These are phyloP conservation scores for Eublepharis macularius DNA, from an alignment of 2,113 vertebrate species.

Conservation along the genomic window DNA sequence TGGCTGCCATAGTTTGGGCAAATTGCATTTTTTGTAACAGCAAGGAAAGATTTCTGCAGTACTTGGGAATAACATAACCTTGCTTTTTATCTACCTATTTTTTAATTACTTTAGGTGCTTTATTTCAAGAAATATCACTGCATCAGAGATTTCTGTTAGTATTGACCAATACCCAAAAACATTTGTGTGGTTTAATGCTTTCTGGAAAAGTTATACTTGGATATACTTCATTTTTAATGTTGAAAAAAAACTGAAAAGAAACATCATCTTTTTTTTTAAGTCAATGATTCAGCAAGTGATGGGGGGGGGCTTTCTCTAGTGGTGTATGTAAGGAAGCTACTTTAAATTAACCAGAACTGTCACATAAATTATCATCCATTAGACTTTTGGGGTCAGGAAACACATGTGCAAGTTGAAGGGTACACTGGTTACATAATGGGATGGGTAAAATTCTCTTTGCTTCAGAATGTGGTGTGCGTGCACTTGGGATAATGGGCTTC, in stretches of 20 bases:
- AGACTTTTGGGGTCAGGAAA: slow-evolving; percentile 6
- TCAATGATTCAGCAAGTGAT: neutral
- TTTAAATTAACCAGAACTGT: slow-evolving; percentile 2
- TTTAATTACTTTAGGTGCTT: neutral
- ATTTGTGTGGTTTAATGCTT: too few species aligned
- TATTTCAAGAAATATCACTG: neutral
- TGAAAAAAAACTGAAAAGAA: neutral
- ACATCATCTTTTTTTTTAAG: neutral
- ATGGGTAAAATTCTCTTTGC: neutral
- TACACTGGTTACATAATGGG: neutral
- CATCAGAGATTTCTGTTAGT: neutral
- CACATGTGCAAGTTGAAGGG: neutral
- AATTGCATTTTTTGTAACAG: too few species aligned
- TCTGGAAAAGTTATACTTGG: too few species aligned
- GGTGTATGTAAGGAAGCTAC: neutral
- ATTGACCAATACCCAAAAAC: neutral
- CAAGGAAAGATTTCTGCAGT: too few species aligned
- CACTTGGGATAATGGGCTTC: neutral
- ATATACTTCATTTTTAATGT: neutral
- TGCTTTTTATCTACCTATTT: too few species aligned
- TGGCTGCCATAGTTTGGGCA: too few species aligned
- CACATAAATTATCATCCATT: slow-evolving; percentile 21
- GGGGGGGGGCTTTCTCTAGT: neutral
- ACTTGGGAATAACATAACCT: too few species aligned
- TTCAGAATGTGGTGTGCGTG: neutral